Conservation (phyloP, 2,113 vertebrate genomes). For the Motacilla tschutschensis region DNA sequence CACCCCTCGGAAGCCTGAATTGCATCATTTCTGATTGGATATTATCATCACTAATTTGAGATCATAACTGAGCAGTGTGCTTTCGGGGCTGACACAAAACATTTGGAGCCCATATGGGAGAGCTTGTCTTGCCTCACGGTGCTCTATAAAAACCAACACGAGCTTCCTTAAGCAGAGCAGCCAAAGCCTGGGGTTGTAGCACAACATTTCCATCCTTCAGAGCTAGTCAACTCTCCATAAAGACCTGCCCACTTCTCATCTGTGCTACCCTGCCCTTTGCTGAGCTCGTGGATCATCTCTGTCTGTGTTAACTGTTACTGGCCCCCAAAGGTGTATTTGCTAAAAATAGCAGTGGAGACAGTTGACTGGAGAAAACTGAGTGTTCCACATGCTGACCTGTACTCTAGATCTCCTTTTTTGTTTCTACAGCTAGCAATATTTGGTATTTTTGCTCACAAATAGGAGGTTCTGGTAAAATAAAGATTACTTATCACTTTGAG, state of each 20-base stretch:
- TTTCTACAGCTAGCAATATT: not conserved
- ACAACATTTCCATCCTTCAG: not conserved
- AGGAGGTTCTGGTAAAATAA: not conserved
- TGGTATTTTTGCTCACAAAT: not conserved
- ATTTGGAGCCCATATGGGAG: conserved; percentile 36
- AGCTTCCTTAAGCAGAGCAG: not conserved
- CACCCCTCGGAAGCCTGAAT: not conserved
- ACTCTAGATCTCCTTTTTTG: not conserved
- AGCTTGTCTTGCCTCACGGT: not conserved
- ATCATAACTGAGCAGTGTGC: conserved; percentile 13
- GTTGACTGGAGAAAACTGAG: not conserved
- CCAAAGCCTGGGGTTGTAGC: not conserved
- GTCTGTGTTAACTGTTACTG: not conserved
- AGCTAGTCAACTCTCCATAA: not conserved
- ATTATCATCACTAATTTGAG: conserved; percentile 34
- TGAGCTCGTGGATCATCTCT: not conserved
- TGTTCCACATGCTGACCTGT: not conserved
- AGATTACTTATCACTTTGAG: not conserved
- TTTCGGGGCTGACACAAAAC: conserved; percentile 2
- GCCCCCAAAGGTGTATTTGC: not conserved
- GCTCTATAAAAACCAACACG: not conserved
- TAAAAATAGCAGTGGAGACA: not conserved
- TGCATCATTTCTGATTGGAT: not conserved
- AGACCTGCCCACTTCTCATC: not conserved
- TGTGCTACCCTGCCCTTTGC: not conserved